These are phyloP conservation scores for Melanchra persicariae DNA, from an alignment of 2,888 invertebrate species.

Conservation along the genomic window DNA sequence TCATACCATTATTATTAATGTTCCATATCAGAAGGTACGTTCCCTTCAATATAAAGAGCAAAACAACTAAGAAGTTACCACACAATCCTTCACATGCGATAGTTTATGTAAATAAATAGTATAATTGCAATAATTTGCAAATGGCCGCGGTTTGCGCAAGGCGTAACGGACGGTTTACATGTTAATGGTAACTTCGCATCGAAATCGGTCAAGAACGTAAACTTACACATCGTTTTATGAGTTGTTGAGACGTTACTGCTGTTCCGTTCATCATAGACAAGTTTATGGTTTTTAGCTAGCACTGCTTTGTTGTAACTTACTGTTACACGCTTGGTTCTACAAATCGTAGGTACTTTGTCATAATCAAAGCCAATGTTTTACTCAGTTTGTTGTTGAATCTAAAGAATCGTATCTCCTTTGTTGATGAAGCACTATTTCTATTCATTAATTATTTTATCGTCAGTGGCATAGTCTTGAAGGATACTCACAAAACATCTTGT, in stretches of 20 bases:
- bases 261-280: constrained; percentile 3
- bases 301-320: background rate
- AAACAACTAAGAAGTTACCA: constrained; percentile 29
- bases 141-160: constrained; percentile 56
- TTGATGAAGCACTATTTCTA: background rate
- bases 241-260: constrained; percentile 3
- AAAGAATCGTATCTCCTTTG: no score
- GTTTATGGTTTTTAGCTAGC: constrained; percentile 1
- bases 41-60: constrained; percentile 9
- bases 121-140: constrained; percentile 64
- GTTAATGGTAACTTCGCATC: constrained; percentile 45
- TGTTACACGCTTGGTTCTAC: no score
- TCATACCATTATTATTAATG: background rate
- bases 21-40: constrained; percentile 4
- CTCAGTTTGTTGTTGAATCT: no score
- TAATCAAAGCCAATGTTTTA: background rate
- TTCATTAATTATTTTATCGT: background rate
- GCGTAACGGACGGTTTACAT: constrained; percentile 50
- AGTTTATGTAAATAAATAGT: constrained; percentile 60
- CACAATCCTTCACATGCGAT: constrained; percentile 55
- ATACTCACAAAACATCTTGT: background rate
- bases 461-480: background rate
- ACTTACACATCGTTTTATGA: constrained; percentile 46
- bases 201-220: constrained; percentile 62
- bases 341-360: background rate